Evolutionary conservation across 1,140 invertebrate genomes (phyloP).

Genomic region (Penaeus vannamei): DNA sequence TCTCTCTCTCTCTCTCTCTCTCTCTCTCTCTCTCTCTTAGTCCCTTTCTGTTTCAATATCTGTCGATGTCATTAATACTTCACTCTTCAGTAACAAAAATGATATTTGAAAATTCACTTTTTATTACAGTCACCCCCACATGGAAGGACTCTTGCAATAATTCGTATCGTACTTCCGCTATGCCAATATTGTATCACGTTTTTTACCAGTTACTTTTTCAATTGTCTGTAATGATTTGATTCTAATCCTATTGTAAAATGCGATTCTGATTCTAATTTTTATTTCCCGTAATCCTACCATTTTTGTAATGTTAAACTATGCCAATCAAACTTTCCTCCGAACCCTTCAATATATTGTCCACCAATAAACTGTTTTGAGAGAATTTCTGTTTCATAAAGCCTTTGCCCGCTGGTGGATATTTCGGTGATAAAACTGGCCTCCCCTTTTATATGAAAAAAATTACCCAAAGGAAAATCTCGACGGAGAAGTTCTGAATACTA

Average conservation of each 20-base stretch:
- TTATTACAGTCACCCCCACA: neutral
- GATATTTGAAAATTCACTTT: neutral
- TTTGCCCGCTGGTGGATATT: no score
- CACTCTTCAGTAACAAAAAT: neutral
- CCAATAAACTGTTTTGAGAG: slow-evolving; percentile 17
- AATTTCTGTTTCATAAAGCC: no score
- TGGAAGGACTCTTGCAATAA: slow-evolving; percentile 4
- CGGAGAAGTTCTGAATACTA: no score
- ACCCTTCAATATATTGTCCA: slow-evolving; percentile 12
- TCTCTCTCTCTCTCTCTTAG: neutral
- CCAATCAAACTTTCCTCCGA: slow-evolving; percentile 7
- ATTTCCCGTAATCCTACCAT: no score
- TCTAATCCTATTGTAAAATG: no score
- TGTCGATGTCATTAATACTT: neutral
- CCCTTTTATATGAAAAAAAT: no score
- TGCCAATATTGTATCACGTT: slow-evolving; percentile 26
- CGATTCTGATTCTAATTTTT: no score
- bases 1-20: neutral
- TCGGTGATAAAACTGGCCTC: no score
- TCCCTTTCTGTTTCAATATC: neutral
- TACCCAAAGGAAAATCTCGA: no score
- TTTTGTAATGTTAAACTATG: no score
- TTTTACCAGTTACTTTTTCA: slow-evolving; percentile 7
- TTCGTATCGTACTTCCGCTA: neutral
- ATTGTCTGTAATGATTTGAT: no score